These are phyloP conservation scores for Aphrophora alni DNA, from an alignment of 2,888 invertebrate species.

Conservation along the genomic window DNA sequence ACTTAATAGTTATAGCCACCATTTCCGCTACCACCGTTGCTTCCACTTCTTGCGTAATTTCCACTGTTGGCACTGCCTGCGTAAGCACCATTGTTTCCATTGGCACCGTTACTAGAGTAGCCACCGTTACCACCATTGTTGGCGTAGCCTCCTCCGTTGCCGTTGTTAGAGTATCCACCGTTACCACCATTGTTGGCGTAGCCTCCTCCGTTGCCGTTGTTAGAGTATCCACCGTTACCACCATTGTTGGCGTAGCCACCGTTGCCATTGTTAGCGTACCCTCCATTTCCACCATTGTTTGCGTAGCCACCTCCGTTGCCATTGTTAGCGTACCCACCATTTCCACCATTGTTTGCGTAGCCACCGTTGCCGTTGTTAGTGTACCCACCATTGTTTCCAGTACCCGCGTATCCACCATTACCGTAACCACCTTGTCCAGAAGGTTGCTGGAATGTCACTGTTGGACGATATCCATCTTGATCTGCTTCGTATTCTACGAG, in stretches of 20 bases:
- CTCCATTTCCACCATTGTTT: background rate
- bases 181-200: no score
- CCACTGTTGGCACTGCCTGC: no score
- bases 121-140: conserved; percentile 9
- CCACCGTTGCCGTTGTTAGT: background rate
- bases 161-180: background rate
- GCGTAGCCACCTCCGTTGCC: background rate
- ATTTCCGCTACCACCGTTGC: no score
- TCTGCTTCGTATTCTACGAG: conserved; percentile 85
- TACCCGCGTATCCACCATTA: conserved; percentile 11
- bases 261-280: background rate
- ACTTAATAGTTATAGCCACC: background rate
- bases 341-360: background rate
- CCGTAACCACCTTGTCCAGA: background rate
- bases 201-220: background rate
- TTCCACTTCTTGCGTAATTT: no score
- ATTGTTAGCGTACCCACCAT: background rate
- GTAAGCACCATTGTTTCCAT: no score
- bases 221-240: background rate
- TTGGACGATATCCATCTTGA: conserved; percentile 80
- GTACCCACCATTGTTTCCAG: background rate
- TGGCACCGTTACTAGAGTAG: no score
- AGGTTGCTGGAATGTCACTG: conserved; percentile 75
- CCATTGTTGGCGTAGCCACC: background rate
- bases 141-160: background rate